A percentile compares a stretch with the other conserved stretches of the same genome.
Conservation (phyloP, 2,797 vertebrate genomes). For the Sus cebifrons region DNA sequence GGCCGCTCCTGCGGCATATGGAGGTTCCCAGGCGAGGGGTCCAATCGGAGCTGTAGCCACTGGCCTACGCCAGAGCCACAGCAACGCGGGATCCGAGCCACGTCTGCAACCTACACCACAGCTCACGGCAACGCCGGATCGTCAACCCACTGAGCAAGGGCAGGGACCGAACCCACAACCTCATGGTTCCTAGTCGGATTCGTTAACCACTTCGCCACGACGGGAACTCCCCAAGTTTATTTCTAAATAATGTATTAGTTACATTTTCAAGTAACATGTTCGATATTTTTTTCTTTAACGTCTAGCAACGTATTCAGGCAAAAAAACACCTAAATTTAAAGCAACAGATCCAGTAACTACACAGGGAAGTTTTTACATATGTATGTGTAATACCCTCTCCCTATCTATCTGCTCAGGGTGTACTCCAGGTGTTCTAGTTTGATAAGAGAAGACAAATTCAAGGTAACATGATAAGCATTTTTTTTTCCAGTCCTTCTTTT, state of each 20-base stretch:
- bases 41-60: too few relatives aligned
- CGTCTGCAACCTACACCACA: too few relatives aligned
- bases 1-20: too few relatives aligned
- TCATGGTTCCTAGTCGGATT: too few relatives aligned
- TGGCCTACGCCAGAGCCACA: too few relatives aligned
- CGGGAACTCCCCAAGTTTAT: background rate
- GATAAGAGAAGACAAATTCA: conserved; percentile 30
- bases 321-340: conserved; percentile 8
- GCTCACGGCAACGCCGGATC: too few relatives aligned
- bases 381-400: background rate
- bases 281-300: background rate
- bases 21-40: too few relatives aligned
- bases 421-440: background rate
- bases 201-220: too few relatives aligned
- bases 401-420: background rate
- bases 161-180: too few relatives aligned
- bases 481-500: background rate
- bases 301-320: background rate
- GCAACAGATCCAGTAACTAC: background rate
- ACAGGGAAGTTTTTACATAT: background rate
- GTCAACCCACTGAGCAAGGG: too few relatives aligned
- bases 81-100: too few relatives aligned
- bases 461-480: background rate
- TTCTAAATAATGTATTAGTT: conserved; percentile 11
- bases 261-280: background rate